Evolutionary conservation across 1,140 invertebrate species (phyloP).

Genomic region (Oncopodura yosiiana): DNA sequence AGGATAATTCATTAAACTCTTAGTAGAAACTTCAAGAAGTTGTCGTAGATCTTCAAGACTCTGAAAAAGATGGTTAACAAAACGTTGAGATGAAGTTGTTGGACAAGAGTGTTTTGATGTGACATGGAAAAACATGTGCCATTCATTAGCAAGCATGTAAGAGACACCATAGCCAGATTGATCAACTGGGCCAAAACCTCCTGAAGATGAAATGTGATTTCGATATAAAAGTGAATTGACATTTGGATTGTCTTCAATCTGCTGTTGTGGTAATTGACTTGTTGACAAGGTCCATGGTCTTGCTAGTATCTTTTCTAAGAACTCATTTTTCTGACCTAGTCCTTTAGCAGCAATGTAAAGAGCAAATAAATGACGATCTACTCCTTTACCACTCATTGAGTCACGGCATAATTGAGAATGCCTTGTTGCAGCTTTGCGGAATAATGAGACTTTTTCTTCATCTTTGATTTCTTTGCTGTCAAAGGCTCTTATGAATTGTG

Average conservation of each 20-base stretch:
- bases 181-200: slow-evolving; percentile 46
- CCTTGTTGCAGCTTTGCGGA: slow-evolving; percentile 35
- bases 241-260: slow-evolving; percentile 40
- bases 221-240: slow-evolving; percentile 40
- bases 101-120: slow-evolving; percentile 41
- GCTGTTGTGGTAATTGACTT: slow-evolving; percentile 46
- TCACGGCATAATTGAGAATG: slow-evolving; percentile 40
- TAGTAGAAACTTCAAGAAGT: no score
- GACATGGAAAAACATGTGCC: slow-evolving; percentile 45
- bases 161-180: slow-evolving; percentile 46
- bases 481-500: slow-evolving; percentile 22
- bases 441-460: slow-evolving; percentile 27
- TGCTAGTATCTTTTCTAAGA: slow-evolving; percentile 41
- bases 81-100: slow-evolving; percentile 39
- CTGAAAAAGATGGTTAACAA: slow-evolving; percentile 40
- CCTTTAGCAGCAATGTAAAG: slow-evolving; percentile 45
- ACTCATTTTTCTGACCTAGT: slow-evolving; percentile 43
- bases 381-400: slow-evolving; percentile 40
- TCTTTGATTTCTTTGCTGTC: slow-evolving; percentile 34
- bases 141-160: slow-evolving; percentile 44
- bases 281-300: slow-evolving; percentile 46
- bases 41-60: no score
- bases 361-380: slow-evolving; percentile 48
- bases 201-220: slow-evolving; percentile 41
- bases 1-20: no score